Evolutionary conservation across 2,888 invertebrate genomes (phyloP), one percentile per base, ranked within the genome.

Genomic region (Autographa gamma): DNA sequence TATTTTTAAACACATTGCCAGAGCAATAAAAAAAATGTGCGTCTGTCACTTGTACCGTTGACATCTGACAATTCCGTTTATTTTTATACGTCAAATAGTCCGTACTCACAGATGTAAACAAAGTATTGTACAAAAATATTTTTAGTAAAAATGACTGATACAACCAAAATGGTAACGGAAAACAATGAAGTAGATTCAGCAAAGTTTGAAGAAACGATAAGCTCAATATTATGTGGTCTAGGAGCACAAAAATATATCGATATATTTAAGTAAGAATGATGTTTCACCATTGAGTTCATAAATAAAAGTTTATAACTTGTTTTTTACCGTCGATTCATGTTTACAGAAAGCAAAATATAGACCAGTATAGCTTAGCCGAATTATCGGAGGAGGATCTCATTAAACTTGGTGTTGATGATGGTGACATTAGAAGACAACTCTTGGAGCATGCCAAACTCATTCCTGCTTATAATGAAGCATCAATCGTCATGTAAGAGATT

Each of bases 241-340:
- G 94, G 92, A 54, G 96, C 93, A 63, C 94, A 95, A 86, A 91
- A 92, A 89, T 96, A 94, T 81, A 85, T 93, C 43, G 88, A 93
- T 74, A 87, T 93, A 79, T 96, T 96, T 80, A 92, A 90, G 96
- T 95, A 88, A 86, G 83, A 69, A 52, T 14, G 13, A 31, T 41
- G 34, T 61, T 64, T 62, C 25, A 9, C 8, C 13, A 18, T n/a
- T 9, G 16, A 5, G 2, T 38, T 11, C 19, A 14, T 25, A 16
- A 25, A 9, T 48, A 16, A 61, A 14, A 32, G 11, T 25, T 63
- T 0, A 9, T 9, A 31, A 8, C 5, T 4, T 0, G 14, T 6
- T 13, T n/a, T 13, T 9, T 76, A 31, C 5, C 43, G 18, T 66
- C 63, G 19, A 32, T 43, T 70, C 66, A 43, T 43, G 65, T 18